Evolutionary conservation across 2,113 vertebrate genomes (phyloP).

Genomic region (Electrona antarctica): DNA sequence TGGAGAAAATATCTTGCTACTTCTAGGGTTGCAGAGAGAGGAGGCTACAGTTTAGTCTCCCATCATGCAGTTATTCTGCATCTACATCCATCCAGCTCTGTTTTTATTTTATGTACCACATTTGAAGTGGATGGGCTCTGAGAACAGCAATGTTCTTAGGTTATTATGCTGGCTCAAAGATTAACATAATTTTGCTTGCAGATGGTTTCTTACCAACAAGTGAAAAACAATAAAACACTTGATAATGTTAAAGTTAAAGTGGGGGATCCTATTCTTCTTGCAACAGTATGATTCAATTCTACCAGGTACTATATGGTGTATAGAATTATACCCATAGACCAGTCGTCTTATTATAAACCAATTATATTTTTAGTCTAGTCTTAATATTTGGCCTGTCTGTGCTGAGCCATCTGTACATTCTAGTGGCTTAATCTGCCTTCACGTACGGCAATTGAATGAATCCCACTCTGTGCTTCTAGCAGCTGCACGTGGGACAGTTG

Average conservation of each 20-base stretch:
- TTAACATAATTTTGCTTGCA: not conserved
- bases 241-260: no score
- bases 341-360: slow-evolving; percentile 18
- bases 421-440: slow-evolving; percentile 4
- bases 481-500: slow-evolving; percentile 37
- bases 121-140: no score
- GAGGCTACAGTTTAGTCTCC: not conserved
- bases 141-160: no score
- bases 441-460: slow-evolving; percentile 1
- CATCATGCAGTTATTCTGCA: slow-evolving; percentile 3
- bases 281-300: not conserved
- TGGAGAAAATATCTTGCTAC: slow-evolving; percentile 41
- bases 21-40: slow-evolving; percentile 23
- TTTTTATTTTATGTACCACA: no score
- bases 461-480: slow-evolving; percentile 20
- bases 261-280: no score
- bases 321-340: not conserved
- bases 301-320: not conserved
- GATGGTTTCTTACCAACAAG: not conserved
- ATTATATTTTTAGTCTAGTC: slow-evolving; percentile 18
- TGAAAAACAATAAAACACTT: no score
- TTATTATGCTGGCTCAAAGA: not conserved
- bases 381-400: slow-evolving; percentile 7
- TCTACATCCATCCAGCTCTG: no score
- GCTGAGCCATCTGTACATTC: slow-evolving; percentile 5